Conservation (phyloP, 2,888 invertebrate genomes). For the Metellina segmentata region DNA sequence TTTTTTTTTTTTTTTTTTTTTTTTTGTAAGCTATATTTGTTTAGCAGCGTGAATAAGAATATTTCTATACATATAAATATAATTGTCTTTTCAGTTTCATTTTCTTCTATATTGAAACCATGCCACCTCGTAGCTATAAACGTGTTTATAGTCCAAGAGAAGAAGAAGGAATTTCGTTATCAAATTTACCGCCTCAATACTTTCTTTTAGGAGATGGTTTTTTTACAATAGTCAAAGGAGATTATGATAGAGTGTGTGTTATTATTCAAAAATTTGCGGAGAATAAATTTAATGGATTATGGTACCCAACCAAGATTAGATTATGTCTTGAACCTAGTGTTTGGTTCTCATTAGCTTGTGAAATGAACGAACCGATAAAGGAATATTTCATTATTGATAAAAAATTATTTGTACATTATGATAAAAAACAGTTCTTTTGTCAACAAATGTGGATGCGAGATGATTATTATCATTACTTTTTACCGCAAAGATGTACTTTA, state of each 20-base stretch:
- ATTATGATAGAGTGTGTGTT: background rate
- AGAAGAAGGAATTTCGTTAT: background rate
- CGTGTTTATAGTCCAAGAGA: background rate
- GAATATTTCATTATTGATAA: constrained; percentile 1
- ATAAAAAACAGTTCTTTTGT: background rate
- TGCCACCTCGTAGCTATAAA: background rate
- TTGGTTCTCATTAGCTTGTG: background rate
- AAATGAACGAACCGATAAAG: background rate
- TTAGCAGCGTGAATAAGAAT: no score
- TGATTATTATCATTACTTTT: background rate
- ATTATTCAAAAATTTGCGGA: background rate
- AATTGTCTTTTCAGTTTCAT: no score
- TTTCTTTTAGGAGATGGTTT: constrained; percentile 22
- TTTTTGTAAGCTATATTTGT: no score
- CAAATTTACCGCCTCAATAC: background rate
- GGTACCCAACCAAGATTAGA: background rate
- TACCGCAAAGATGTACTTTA: constrained; percentile 8
- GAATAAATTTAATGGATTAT: background rate
- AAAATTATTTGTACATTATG: constrained; percentile 3
- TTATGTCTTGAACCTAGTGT: background rate
- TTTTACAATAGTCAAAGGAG: background rate
- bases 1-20: no score
- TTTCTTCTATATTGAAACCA: background rate
- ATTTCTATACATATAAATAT: no score
- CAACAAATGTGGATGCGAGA: constrained; percentile 2